Conservation (phyloP, 37 sponge, comb jelly and placozoan genomes). For the Crambe crambe region DNA sequence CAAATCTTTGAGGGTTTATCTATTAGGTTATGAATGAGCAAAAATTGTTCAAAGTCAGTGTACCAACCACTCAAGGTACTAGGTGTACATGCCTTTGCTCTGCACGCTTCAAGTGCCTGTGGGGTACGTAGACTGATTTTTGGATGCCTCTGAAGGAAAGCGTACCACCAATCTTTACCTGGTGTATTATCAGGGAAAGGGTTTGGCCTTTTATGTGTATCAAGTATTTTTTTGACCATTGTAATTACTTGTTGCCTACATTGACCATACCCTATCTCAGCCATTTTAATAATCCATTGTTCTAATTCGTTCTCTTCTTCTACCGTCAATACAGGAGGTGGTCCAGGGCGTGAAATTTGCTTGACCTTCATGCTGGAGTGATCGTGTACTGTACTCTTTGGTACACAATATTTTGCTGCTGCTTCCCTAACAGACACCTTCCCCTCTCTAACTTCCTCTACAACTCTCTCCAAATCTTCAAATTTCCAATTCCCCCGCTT, state of each 20-base stretch:
- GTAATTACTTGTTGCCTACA: slow-evolving; percentile 26
- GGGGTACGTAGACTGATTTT: slow-evolving; percentile 6
- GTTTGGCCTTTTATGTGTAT: slow-evolving; percentile 20
- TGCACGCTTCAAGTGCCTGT: not conserved
- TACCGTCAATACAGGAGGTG: slow-evolving; percentile 9
- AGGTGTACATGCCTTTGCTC: slow-evolving; percentile 26
- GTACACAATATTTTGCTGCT: too few species aligned
- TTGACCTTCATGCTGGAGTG: too few species aligned
- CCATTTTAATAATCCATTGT: slow-evolving; percentile 19
- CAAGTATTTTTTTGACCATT: slow-evolving; percentile 27
- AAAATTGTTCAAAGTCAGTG: not conserved
- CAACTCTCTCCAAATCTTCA: too few species aligned
- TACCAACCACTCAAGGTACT: slow-evolving; percentile 15
- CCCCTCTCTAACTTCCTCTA: too few species aligned
- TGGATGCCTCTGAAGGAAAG: slow-evolving; percentile 11
- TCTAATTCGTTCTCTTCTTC: slow-evolving; percentile 30
- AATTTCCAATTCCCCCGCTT: too few species aligned
- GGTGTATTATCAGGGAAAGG: slow-evolving; percentile 37
- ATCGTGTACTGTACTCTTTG: too few species aligned
- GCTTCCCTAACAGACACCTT: too few species aligned
- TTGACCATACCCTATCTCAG: too few species aligned
- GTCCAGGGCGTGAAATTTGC: not conserved
- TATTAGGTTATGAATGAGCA: not conserved
- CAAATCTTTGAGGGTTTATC: slow-evolving; percentile 21
- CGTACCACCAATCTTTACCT: slow-evolving; percentile 52